Percentiles rank a stretch among this genome's conserved stretches.
phyloP scores from a whole-genome alignment of 1,140 invertebrate genomes.

The Zaprionus gabonicus region DNA sequence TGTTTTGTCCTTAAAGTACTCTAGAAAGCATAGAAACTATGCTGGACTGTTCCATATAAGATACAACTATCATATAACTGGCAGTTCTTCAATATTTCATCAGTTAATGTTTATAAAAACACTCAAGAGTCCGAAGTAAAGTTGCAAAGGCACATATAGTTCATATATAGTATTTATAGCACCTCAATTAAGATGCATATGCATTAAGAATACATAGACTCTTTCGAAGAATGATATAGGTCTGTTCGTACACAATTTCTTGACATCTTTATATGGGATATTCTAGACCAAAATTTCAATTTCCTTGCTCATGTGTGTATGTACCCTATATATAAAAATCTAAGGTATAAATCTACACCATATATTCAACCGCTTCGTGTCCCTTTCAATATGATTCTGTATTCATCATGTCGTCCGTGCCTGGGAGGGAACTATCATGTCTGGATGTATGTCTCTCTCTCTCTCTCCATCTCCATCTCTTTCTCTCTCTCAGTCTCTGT shows the following conservation, averaged over 20 bases:
- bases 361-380: too few relatives aligned
- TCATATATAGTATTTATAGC: neutral
- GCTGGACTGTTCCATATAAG: neutral
- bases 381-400: too few relatives aligned
- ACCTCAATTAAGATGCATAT: neutral
- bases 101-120: neutral
- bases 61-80: neutral
- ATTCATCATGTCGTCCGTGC: neutral
- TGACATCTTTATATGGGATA: neutral
- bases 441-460: constrained; percentile 1
- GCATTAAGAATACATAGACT: neutral
- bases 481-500: neutral
- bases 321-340: too few relatives aligned
- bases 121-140: neutral
- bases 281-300: neutral
- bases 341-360: too few relatives aligned
- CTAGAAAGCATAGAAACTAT: neutral
- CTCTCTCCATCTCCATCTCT: neutral
- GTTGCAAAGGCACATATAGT: neutral
- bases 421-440: neutral
- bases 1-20: too few relatives aligned
- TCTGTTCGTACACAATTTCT: neutral
- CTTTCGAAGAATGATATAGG: neutral
- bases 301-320: too few relatives aligned
- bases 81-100: neutral